Base-by-base conservation (phyloP, 2,113 vertebrate species). In the Heterotilapia buettikoferi region DNA sequence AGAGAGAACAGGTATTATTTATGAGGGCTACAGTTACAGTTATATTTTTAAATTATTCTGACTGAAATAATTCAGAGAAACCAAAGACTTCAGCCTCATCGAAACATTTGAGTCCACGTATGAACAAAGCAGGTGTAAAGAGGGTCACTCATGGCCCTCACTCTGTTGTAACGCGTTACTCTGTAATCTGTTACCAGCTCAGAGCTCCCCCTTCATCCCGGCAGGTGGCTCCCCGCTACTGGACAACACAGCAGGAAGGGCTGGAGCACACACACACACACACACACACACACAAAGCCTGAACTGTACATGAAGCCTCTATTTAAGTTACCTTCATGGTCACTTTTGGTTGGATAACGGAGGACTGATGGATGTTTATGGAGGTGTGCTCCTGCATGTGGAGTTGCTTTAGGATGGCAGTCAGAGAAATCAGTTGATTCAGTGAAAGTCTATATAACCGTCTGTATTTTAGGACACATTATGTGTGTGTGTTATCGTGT, bases 221-320 rank as follows among this genome's bases (percentile, higher is more conserved):
- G 94, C 94, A 96, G 96, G 94, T 95, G 95, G 92, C 95, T 95
- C 96, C 92, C 94, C 63, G 92, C 90, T 90, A 86, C 94, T 91
- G 85, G 78, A 21, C 86, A 94, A 90, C 84, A 43, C 88, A 78
- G 86, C 78, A 10, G 92, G 93, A 36, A 80, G 57, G 82, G 52
- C 59, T n/a, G 54, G 26, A 5, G 38, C 52, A 33, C 21, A 19
- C 16, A 47, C 45, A 1, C 50, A n/a, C 52, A 11, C 19, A 18
- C 9, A 11, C 47, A 38, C n/a, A 40, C 68, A 38, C 2, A 33
- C 63, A 82, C 5, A 54, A 21, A 52, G 21, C 21, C 3, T 40
- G 8, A 52, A n/a, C 47, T 54, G 18, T 59, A 43, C 38, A 82
- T 9, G 36, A 66, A 21, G 7, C 26, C 13, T 82, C 47, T 50